Evolutionary conservation across 2,113 vertebrate species (phyloP), one percentile per base, ranked within the genome.

Genomic region (Ellobius talpinus): DNA sequence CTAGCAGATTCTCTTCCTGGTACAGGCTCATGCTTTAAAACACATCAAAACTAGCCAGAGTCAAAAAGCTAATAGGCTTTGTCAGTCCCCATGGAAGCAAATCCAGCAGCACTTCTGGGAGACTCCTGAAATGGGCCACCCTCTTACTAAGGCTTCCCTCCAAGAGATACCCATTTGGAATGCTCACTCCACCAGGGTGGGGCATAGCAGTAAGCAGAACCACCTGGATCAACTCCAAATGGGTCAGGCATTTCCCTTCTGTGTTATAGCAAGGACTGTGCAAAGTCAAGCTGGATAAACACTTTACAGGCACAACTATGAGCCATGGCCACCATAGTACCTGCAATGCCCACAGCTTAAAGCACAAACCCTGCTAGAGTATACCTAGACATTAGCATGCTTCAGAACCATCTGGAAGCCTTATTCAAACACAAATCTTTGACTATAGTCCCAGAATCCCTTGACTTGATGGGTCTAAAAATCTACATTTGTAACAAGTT

Each of bases 401-500:
- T 52, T 45, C n/a, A 61, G 39, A 84, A 50, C 74, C 66, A 79
- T 4, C 68, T 24, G 12, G 31, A 85, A 47, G 45, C 5, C 55
- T 74, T 45, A 36, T 61, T 31, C 78, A 88, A 86, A 58, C 11
- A 55, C 39, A 90, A 61, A 87, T n/a, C 26, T 84, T 1, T 29
- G 45, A 33, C 76, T 76, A 77, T 2, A 92, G 0, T 11, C 3
- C 61, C 42, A 90, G 13, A 23, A 90, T 45, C 52, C 85, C 70
- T 88, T 88, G 19, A 55, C n/a, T 78, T n/a, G 92, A 23, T 68
- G 39, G 55, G 9, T 85, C 76, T 79, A 66, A 76, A 39, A 92
- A 52, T 85, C 6, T 55, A 17, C 21, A 68, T 85, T 92, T 94
- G 90, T 95, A 87, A 66, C 65, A 88, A 81, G 52, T 90, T 95